Evolutionary conservation across 2,888 invertebrate genomes (phyloP).

Genomic region (Eupithecia insigniata): DNA sequence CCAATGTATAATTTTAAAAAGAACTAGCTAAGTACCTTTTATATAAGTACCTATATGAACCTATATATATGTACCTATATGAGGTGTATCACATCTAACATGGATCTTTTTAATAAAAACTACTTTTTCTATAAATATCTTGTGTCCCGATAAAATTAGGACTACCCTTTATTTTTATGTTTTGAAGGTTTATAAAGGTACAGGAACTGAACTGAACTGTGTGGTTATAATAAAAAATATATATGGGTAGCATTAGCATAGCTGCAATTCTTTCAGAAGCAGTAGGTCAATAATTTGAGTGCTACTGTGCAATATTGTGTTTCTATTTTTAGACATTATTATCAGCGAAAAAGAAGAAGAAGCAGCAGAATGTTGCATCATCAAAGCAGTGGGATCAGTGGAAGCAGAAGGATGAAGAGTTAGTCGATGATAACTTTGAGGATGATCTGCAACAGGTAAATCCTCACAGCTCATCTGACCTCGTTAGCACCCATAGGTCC

Average conservation of each 20-base stretch:
- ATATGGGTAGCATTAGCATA: background rate
- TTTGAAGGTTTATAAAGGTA: no score
- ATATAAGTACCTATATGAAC: no score
- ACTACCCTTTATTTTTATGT: no score
- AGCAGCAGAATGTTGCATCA: conserved; percentile 64
- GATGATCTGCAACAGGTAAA: conserved; percentile 85
- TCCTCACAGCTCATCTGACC: conserved; percentile 50
- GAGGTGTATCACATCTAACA: no score
- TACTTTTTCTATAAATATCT: no score
- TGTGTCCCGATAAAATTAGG: no score
- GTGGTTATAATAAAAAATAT: no score
- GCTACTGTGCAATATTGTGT: background rate
- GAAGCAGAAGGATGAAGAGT: conserved; percentile 88
- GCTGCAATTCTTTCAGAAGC: background rate
- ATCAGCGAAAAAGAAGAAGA: conserved; percentile 76
- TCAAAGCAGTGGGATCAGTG: conserved; percentile 89
- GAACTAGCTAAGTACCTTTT: no score
- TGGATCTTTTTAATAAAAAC: no score
- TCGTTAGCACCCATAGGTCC: background rate
- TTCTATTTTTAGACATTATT: conserved; percentile 53
- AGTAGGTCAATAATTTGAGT: background rate
- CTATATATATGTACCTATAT: no score
- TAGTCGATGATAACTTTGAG: conserved; percentile 85
- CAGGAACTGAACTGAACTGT: no score
- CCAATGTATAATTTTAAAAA: no score